Evolutionary conservation across 2,888 invertebrate genomes (phyloP), one percentile per base, ranked within the genome.

Genomic region (Kuschelorhynchus macadamiae): DNA sequence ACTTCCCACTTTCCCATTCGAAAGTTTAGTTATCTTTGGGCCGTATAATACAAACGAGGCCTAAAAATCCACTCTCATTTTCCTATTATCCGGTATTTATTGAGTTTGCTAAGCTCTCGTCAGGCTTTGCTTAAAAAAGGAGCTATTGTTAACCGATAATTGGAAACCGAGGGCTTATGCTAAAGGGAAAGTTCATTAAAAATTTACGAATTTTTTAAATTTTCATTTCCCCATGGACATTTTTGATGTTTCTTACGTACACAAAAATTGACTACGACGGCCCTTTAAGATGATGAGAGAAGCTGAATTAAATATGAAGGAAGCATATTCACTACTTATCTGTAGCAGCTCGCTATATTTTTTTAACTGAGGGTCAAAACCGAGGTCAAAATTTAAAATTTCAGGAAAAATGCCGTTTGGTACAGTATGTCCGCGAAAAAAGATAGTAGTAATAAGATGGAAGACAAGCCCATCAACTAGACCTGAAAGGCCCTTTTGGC

Each of bases 1-100:
- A 78, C 73, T 77, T 77, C 75, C 76, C 72, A 70, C 74, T 74
- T 17, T 41, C 41, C 49, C 49, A 33, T 65, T 56, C 52, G 46
- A 65, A 65, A 65, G 65, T 57, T 52, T 41, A 64, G 56, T 64
- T 50, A 56, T 50, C 65, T 44, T 20, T 9, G 36, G 44, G 52
- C 41, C 65, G 42, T 65, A 36, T 59, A 65, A 59, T 57, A 57
- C 65, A 32, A 16, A 44, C 21, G n/a, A 30, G 25, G 57, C 65
- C 59, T 50, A 59, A 65, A 65, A 65, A 65, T 52, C 56, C 52
- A 56, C 53, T 62, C 55, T 63, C 63, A 59, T 42, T 50, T 59
- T 42, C 44, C 59, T 52, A 59, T 65, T 65, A 59, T 65, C 59
- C 62, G 32, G 44, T 41, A 46, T 33, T 61, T 62, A 62, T 62